Conservation (phyloP, 2,797 vertebrate genomes). For the Carapus acus region DNA sequence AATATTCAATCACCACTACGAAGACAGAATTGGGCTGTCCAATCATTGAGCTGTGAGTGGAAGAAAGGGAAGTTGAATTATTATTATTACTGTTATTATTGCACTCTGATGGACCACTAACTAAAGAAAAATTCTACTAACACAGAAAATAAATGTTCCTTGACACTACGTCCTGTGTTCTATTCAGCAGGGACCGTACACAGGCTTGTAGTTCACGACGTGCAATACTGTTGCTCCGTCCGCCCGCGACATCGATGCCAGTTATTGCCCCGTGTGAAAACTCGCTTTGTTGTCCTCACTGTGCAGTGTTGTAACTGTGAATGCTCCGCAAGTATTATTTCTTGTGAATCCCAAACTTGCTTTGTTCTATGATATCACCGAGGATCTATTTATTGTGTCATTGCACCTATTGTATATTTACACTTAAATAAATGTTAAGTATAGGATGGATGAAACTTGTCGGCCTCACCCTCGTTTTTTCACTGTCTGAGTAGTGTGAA, state of each 20-base stretch:
- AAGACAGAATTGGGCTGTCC: slow-evolving; percentile 26
- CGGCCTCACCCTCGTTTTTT: too few relatives aligned
- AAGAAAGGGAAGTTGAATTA: slow-evolving; percentile 37
- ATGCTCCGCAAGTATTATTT: slow-evolving; percentile 65
- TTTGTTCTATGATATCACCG: slow-evolving; percentile 58
- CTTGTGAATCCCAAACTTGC: slow-evolving; percentile 66
- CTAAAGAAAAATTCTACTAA: slow-evolving; percentile 40
- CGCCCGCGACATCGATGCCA: slow-evolving; percentile 45
- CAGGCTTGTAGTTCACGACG: slow-evolving; percentile 52
- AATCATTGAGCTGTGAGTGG: slow-evolving; percentile 14
- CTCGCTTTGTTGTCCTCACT: slow-evolving; percentile 52
- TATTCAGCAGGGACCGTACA: slow-evolving; percentile 12
- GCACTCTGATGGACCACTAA: slow-evolving; percentile 56
- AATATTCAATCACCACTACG: slow-evolving; percentile 34
- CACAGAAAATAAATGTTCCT: slow-evolving; percentile 27
- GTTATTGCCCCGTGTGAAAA: slow-evolving; percentile 53
- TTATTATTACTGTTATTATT: too few relatives aligned
- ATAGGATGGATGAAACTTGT: slow-evolving; percentile 18
- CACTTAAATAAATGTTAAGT: slow-evolving; percentile 65
- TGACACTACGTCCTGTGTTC: slow-evolving; percentile 16
- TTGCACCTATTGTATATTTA: slow-evolving; percentile 56
- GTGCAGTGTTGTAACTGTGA: slow-evolving; percentile 66
- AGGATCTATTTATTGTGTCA: slow-evolving; percentile 76
- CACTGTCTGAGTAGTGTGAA: background rate
- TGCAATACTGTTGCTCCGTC: slow-evolving; percentile 34